Evolutionary conservation across 2,113 vertebrate genomes (phyloP).

Genomic region (Ceyx cyanopectus): DNA sequence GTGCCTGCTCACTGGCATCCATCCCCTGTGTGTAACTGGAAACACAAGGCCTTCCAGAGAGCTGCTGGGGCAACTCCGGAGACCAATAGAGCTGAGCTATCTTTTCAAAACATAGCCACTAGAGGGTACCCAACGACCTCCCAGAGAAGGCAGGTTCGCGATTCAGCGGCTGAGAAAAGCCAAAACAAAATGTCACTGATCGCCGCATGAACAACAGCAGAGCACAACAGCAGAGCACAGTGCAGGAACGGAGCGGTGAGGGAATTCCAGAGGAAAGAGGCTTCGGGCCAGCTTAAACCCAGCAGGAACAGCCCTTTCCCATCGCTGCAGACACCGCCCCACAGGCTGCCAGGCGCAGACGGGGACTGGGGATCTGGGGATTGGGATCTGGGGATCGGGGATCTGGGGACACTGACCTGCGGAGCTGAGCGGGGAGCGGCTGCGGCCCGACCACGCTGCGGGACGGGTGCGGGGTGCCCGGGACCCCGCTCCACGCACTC

Average conservation of each 20-base stretch:
- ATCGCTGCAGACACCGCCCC: neutral
- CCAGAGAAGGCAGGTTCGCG: neutral
- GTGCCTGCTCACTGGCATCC: neutral
- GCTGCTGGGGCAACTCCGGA: neutral
- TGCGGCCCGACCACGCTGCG: fast-evolving
- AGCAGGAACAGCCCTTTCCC: neutral
- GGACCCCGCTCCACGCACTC: fast-evolving
- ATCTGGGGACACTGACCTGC: neutral
- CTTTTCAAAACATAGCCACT: slow-evolving; percentile 27
- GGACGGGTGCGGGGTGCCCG: fast-evolving
- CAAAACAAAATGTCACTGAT: neutral
- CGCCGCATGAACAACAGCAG: neutral
- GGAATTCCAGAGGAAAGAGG: neutral
- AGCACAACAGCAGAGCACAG: neutral
- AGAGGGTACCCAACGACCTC: slow-evolving; percentile 57
- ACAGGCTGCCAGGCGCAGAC: neutral
- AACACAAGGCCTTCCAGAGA: neutral
- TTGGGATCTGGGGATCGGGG: neutral
- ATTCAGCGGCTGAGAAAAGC: neutral
- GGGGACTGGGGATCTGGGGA: neutral
- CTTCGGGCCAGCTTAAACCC: neutral
- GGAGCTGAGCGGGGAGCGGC: fast-evolving
- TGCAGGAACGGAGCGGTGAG: neutral
- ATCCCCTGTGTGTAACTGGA: neutral
- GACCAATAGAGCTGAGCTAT: neutral